These are phyloP conservation scores for Panulirus ornatus DNA, from an alignment of 1,140 invertebrate genomes.

Conservation along the genomic window DNA sequence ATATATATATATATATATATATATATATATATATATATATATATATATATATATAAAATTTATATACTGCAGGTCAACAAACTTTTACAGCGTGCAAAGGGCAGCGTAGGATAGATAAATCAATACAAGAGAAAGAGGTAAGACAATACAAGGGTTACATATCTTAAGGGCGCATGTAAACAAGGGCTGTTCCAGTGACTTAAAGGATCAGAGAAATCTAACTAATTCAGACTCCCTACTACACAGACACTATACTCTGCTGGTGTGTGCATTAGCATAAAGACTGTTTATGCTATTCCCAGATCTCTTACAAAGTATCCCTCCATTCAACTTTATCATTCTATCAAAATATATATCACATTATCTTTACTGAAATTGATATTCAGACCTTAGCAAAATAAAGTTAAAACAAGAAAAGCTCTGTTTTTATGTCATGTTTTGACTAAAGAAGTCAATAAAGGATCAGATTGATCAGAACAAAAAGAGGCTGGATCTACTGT, in stretches of 20 bases:
- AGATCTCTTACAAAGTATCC: neutral
- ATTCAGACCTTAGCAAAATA: no score
- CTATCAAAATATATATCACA: no score
- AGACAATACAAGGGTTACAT: neutral
- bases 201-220: constrained; percentile 18
- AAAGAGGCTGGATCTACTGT: neutral
- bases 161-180: neutral
- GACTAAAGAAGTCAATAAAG: no score
- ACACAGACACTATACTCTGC: constrained; percentile 1
- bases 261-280: neutral
- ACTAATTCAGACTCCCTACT: neutral
- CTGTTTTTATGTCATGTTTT: no score
- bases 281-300: neutral
- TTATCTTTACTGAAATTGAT: no score
- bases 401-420: no score
- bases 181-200: constrained; percentile 46
- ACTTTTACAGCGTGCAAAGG: neutral
- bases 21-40: neutral
- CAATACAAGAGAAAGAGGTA: neutral
- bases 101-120: neutral
- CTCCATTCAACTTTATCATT: no score
- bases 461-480: no score
- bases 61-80: neutral
- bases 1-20: constrained; percentile 7
- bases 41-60: constrained; percentile 5